Evolutionary conservation across 2,113 vertebrate species (phyloP).

Genomic region (Strigops habroptila): DNA sequence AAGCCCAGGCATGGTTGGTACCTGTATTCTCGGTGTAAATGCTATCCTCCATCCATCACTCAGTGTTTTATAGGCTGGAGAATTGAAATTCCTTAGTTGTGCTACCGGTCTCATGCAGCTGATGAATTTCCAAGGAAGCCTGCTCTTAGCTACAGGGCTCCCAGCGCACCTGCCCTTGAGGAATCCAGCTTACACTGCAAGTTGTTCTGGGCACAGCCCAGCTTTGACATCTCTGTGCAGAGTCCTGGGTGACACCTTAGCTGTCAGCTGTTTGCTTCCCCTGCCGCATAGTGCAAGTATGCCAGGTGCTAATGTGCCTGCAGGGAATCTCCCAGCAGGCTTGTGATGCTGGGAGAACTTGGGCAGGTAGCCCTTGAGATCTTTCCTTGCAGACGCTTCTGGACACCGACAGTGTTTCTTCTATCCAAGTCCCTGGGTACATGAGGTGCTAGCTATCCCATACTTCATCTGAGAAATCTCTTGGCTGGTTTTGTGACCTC

Average conservation of each 20-base stretch:
- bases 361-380: background rate
- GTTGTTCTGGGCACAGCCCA: background rate
- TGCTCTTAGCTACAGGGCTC: background rate
- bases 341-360: background rate
- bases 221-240: background rate
- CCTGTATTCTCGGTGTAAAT: background rate
- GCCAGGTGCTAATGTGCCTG: background rate
- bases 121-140: background rate
- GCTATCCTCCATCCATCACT: background rate
- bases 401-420: background rate
- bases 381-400: background rate
- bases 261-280: background rate
- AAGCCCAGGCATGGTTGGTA: background rate
- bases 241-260: background rate
- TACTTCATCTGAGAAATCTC: background rate
- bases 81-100: background rate
- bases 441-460: background rate
- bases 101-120: background rate
- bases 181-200: background rate
- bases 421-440: background rate
- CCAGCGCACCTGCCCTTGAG: background rate
- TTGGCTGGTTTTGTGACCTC: background rate
- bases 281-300: background rate
- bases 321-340: background rate
- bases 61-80: background rate